Base-by-base conservation (phyloP, 2,797 vertebrate species). In the Danio aesculapii region DNA sequence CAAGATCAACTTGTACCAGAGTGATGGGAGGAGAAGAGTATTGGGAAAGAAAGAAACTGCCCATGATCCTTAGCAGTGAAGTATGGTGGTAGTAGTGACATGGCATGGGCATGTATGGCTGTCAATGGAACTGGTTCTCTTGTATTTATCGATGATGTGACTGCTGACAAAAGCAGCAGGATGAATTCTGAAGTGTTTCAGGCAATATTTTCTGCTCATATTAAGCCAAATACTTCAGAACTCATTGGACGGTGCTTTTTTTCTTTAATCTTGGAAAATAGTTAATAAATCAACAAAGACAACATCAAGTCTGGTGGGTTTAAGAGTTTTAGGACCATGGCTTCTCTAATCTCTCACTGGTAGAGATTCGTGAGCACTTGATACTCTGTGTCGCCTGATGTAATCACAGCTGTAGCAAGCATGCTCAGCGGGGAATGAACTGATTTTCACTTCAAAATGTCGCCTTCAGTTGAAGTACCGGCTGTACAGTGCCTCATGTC, bases 401-500 rank as follows among this genome's bases (percentile, higher is more conserved):
- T 94, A 93, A 77, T 94, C 93, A 85, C 94, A 96, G 81, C 91
- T 92, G 83, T 90, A 88, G 82, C 93, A 95, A 12, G 89, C 93
- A 0, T 94, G 93, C 81, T 93, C 94, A 77, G 92, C 91, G 87
- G 94, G 92, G 82, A 94, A 95, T 61, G 84, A 90, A 55, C 93
- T 90, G 82, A 92, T 89, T 82, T 88, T 93, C 61, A 93, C 93
- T 50, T 89, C 92, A 86, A 93, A 94, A 86, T 92, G 92, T 78
- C 91, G 94, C 84, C 93, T 94, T 94, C 94, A 96, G 84, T 92
- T 94, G 90, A 96, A 96, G 84, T 95, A 95, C 82, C 87, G 89
- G 84, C 92, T 91, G 41, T 96, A 96, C 83, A 92, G 77, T 46
- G 91, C 92, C 70, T 93, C 90, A 77, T 95, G 92, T 87, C 89